A percentile compares a stretch with the other conserved stretches of the same genome.
Evolutionary conservation across 2,888 invertebrate species (phyloP).

Genomic region (Lochmaea crataegi): DNA sequence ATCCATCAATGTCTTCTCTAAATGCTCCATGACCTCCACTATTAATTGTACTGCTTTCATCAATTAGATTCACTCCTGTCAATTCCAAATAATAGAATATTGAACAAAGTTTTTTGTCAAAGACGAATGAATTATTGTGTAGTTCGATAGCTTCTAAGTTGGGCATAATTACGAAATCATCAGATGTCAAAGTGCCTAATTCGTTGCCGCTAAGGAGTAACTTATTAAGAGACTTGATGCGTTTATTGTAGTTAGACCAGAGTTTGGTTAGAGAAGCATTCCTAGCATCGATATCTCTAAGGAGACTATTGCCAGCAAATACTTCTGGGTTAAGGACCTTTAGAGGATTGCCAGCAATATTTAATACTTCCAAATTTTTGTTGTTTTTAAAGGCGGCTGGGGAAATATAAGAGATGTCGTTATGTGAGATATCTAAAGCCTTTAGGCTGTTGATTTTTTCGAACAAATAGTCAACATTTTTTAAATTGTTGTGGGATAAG

Average conservation of each 20-base stretch:
- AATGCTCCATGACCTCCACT: conserved; percentile 47
- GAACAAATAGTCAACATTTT: conserved; percentile 71
- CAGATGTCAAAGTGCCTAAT: conserved; percentile 69
- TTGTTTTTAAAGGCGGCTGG: conserved; percentile 75
- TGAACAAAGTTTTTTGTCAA: conserved; percentile 75
- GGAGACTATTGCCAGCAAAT: conserved; percentile 72
- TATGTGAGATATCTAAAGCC: conserved; percentile 79
- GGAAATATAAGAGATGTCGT: conserved; percentile 73
- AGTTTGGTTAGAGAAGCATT: conserved; percentile 75
- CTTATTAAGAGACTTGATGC: conserved; percentile 60
- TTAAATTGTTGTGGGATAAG: conserved; percentile 72
- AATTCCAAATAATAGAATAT: conserved; percentile 74
- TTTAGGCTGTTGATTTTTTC: conserved; percentile 70
- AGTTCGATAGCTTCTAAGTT: conserved; percentile 72
- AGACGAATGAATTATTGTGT: conserved; percentile 75
- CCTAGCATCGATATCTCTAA: conserved; percentile 78
- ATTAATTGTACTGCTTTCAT: conserved; percentile 45
- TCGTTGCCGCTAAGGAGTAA: conserved; percentile 72
- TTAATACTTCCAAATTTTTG: conserved; percentile 73
- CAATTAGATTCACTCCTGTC: conserved; percentile 70
- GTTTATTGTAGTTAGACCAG: conserved; percentile 66
- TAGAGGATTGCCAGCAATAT: conserved; percentile 79
- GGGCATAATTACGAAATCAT: conserved; percentile 71
- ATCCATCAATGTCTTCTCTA: conserved; percentile 48
- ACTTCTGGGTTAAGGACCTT: conserved; percentile 73